A percentile compares a stretch with the other conserved stretches of the same genome.
Conservation (phyloP, 37 sponge, comb jelly and placozoan genomes). For the Petrosia ficiformis region DNA sequence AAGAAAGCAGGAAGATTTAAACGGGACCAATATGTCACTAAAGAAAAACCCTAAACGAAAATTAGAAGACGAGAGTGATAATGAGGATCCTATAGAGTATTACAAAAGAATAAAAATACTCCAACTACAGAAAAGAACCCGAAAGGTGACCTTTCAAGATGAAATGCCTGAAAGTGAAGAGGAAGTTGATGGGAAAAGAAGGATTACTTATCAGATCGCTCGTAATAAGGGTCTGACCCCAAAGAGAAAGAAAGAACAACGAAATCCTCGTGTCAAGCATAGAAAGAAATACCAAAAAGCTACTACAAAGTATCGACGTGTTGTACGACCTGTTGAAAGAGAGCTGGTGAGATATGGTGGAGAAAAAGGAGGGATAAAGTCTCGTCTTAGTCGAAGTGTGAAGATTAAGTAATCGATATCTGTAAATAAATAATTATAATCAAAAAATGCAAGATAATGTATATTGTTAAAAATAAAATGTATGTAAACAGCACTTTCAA, state of each 20-base stretch:
- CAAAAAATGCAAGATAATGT: not conserved
- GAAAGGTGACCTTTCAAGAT: not conserved
- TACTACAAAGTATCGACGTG: slow-evolving; percentile 56
- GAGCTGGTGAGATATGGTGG: slow-evolving; percentile 68
- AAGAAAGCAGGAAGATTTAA: not conserved
- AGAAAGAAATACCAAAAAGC: slow-evolving; percentile 83
- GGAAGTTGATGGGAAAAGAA: slow-evolving; percentile 60
- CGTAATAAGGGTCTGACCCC: slow-evolving; percentile 84
- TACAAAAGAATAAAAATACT: slow-evolving; percentile 33
- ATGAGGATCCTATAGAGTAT: slow-evolving; percentile 45
- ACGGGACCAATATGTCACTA: too few species aligned
- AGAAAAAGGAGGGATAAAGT: slow-evolving; percentile 81
- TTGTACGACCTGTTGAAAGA: slow-evolving; percentile 59
- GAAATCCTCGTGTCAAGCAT: slow-evolving; percentile 94
- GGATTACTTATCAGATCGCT: slow-evolving; percentile 85
- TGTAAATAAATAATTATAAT: not conserved
- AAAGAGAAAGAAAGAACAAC: slow-evolving; percentile 85
- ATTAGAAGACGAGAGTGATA: too few species aligned
- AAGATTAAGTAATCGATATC: slow-evolving; percentile 62
- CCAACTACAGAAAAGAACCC: slow-evolving; percentile 22
- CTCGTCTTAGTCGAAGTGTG: slow-evolving; percentile 70
- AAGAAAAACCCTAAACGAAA: not conserved
- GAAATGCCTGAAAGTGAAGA: slow-evolving; percentile 13
- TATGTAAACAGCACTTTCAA: too few species aligned
- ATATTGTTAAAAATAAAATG: too few species aligned